phyloP scores from a whole-genome alignment of 1,140 invertebrate genomes.

The Nasonia longicornis region DNA sequence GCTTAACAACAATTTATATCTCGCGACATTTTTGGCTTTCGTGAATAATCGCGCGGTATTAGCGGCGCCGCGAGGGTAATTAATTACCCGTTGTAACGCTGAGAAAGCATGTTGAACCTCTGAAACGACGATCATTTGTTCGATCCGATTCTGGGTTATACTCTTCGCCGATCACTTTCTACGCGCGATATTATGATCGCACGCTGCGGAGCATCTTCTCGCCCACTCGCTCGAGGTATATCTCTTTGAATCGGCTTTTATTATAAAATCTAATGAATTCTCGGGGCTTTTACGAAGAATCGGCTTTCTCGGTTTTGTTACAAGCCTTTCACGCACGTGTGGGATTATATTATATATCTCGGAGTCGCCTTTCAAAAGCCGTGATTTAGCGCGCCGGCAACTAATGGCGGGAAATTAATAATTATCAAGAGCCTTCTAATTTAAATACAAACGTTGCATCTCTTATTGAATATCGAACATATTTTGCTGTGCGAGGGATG shows the following conservation, averaged over 20 bases:
- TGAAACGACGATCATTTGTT: slow-evolving; percentile 14
- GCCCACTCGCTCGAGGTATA: slow-evolving; percentile 4
- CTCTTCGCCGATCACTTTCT: slow-evolving; percentile 24
- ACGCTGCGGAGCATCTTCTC: slow-evolving; percentile 2
- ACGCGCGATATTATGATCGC: slow-evolving; percentile 18
- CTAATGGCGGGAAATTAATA: background rate
- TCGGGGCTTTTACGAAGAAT: background rate
- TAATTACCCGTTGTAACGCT: slow-evolving; percentile 7
- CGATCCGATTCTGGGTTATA: slow-evolving; percentile 26
- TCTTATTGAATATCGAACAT: background rate
- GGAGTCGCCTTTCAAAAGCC: background rate
- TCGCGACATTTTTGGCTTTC: too few relatives aligned
- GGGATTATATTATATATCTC: background rate
- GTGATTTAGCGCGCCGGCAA: background rate
- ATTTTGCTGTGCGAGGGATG: too few relatives aligned
- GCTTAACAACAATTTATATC: too few relatives aligned
- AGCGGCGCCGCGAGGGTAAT: background rate
- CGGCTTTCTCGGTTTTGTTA: slow-evolving; percentile 3
- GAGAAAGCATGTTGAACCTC: slow-evolving; percentile 5
- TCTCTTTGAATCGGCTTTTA: slow-evolving; percentile 18
- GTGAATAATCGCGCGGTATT: slow-evolving; percentile 11
- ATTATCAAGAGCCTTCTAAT: background rate
- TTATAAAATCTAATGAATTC: slow-evolving; percentile 37
- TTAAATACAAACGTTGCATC: background rate
- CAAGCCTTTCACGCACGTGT: slow-evolving; percentile 15